Evolutionary conservation across 2,888 invertebrate species (phyloP), one percentile per base, ranked within the genome.

Genomic region (Chrysina gloriosa): DNA sequence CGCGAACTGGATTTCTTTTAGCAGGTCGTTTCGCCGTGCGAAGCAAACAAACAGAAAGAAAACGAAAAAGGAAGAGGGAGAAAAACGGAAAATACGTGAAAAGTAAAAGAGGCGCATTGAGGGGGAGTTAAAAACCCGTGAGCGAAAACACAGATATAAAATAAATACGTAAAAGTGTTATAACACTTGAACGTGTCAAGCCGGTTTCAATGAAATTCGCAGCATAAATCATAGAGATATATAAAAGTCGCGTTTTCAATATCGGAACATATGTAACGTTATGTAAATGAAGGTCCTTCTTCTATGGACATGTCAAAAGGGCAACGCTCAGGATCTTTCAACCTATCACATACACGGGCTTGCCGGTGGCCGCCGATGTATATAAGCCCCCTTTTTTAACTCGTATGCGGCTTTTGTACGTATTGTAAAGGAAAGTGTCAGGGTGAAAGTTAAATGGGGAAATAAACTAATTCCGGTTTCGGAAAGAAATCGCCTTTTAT

Each of bases 211-310:
- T 14, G 25, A 23, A 21, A 23, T 56, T 25, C 23, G 36, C n/a
- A 36, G 31, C 31, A 56, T 56, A 56, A 56, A 56, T 56, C 56
- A 36, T 56, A 21, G 39, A 21, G 31, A 31, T 56, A 39, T 39
- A 56, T 56, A 39, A 56, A 39, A 56, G 56, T 23, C 36, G 36
- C 36, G 39, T 56, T 56, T 39, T 56, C 56, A 56, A 56, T 56
- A 56, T 25, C 3, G 56, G 25, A 56, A 56, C 56, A 56, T 56
- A 56, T 56, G 56, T 56, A 56, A 56, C 56, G 19, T 56, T 56
- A 56, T 56, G 56, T 56, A 56, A 56, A 56, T 56, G 56, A 56
- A 39, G 56, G 56, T 23, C 56, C 56, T 56, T 23, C 54, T 56
- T 36, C 23, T 36, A 25, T 56, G 56, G 39, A 56, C 56, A 56